Conservation (phyloP, 2,888 invertebrate genomes). For the Prosopocoilus inquinatus region DNA sequence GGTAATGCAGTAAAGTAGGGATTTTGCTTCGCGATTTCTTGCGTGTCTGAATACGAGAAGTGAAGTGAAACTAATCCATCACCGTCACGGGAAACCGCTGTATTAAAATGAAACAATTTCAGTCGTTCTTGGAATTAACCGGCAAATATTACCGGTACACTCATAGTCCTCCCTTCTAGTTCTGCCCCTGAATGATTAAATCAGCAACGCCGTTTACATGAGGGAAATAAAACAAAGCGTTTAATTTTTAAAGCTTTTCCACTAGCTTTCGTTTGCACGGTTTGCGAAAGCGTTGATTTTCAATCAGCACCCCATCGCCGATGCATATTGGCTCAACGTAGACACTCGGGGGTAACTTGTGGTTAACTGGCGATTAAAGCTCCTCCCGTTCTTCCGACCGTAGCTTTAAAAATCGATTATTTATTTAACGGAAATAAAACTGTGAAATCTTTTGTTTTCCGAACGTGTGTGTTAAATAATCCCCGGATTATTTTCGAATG, state of each 20-base stretch:
- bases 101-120: slow-evolving; percentile 43
- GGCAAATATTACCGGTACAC: slow-evolving; percentile 28
- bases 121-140: slow-evolving; percentile 35
- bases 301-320: background rate
- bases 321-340: background rate
- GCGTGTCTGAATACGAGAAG: slow-evolving; percentile 37
- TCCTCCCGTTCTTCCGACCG: no score
- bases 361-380: slow-evolving; percentile 2
- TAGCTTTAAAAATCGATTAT: no score
- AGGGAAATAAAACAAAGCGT: slow-evolving; percentile 16
- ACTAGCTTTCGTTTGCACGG: background rate
- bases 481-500: no score
- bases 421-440: no score
- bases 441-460: no score
- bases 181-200: slow-evolving; percentile 14
- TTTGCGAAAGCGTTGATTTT: background rate
- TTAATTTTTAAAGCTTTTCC: slow-evolving; percentile 4
- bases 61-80: slow-evolving; percentile 43
- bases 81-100: slow-evolving; percentile 42
- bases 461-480: no score
- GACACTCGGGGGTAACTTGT: slow-evolving; percentile 1
- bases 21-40: slow-evolving; percentile 32
- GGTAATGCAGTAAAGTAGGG: slow-evolving; percentile 23
- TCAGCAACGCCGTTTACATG: slow-evolving; percentile 14
- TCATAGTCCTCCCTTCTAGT: slow-evolving; percentile 1